phyloP scores from a whole-genome alignment of 2,797 vertebrate genomes.

The Alcedo atthis region DNA sequence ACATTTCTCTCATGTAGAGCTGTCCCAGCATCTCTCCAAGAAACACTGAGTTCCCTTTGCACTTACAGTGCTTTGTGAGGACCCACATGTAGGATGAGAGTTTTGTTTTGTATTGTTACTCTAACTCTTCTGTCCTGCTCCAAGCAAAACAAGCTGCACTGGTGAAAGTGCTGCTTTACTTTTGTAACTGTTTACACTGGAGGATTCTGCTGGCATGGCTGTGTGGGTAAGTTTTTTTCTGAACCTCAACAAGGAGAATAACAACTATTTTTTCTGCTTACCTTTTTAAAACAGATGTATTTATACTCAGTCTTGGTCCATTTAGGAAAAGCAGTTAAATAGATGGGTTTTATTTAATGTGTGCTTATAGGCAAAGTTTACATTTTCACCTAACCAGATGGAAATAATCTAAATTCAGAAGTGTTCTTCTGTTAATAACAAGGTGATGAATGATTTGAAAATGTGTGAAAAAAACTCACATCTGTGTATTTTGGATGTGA shows the following conservation, averaged over 20 bases:
- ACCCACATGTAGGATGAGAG: background rate
- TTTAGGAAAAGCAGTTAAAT: background rate
- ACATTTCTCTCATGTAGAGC: background rate
- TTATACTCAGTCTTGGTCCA: background rate
- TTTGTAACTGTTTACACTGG: background rate
- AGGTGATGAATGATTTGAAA: background rate
- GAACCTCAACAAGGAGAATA: background rate
- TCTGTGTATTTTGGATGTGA: background rate
- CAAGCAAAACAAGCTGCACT: background rate
- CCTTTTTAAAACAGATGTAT: background rate
- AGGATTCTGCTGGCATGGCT: background rate
- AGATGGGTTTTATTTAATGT: background rate
- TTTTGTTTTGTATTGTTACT: background rate
- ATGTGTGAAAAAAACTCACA: background rate
- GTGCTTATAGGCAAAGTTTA: background rate
- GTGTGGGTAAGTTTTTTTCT: background rate
- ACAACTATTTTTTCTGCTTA: background rate
- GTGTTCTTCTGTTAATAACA: conserved; percentile 7
- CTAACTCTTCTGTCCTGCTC: background rate
- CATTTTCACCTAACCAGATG: conserved; percentile 7
- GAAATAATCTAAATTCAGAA: background rate
- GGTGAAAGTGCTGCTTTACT: background rate
- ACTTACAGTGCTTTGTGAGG: background rate
- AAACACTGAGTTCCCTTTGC: background rate
- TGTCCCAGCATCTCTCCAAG: background rate